phyloP scores from a whole-genome alignment of 2,888 invertebrate genomes.

The Macrophya annulata region DNA sequence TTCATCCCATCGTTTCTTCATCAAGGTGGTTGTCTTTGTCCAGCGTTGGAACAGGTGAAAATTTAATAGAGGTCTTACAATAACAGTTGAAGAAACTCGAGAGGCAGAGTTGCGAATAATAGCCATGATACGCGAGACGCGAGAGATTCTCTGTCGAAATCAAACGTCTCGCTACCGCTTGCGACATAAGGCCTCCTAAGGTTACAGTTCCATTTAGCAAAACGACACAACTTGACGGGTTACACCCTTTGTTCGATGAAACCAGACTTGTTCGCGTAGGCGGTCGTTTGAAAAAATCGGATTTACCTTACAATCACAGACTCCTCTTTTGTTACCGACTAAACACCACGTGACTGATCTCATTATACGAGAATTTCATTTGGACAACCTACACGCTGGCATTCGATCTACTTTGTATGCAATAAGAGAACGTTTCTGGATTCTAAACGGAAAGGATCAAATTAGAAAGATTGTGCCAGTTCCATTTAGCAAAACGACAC shows the following conservation, averaged over 20 bases:
- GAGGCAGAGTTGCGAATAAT: neutral
- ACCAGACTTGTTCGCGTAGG: constrained; percentile 56
- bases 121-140: neutral
- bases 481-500: neutral
- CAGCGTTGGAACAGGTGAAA: neutral
- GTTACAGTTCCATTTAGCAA: neutral
- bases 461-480: constrained; percentile 25
- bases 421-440: constrained; percentile 55
- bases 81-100: neutral
- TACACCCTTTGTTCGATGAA: constrained; percentile 48
- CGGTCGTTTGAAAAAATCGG: constrained; percentile 52
- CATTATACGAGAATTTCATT: constrained; percentile 57
- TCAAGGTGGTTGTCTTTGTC: neutral
- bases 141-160: neutral
- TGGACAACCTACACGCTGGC: constrained; percentile 54
- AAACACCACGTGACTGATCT: constrained; percentile 57
- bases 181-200: neutral
- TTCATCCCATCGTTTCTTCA: neutral
- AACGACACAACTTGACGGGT: neutral
- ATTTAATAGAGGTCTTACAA: neutral
- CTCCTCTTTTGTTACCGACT: constrained; percentile 57
- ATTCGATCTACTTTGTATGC: constrained; percentile 56
- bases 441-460: constrained; percentile 56
- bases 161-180: neutral
- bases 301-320: constrained; percentile 40